phyloP scores from a whole-genome alignment of 1,140 invertebrate species.

The Rhyacophila brunnea region DNA sequence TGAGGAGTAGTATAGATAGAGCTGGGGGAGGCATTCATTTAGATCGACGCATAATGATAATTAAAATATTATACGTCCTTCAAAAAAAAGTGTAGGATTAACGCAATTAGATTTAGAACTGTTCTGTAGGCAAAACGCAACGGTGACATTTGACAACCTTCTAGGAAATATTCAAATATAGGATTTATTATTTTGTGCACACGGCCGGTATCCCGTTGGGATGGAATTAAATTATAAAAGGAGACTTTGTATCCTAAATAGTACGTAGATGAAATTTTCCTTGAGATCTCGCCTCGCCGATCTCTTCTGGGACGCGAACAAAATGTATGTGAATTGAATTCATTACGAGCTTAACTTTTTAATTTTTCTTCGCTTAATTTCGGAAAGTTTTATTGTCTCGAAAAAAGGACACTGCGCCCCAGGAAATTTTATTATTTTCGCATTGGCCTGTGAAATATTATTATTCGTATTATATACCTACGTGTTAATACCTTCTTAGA shows the following conservation, averaged over 20 bases:
- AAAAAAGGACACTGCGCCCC: background rate
- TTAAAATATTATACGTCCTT: too few relatives aligned
- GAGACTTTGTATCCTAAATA: background rate
- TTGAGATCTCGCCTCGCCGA: background rate
- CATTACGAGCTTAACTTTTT: background rate
- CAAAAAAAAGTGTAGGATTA: too few relatives aligned
- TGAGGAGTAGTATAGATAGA: too few relatives aligned
- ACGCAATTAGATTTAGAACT: too few relatives aligned
- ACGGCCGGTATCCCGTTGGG: background rate
- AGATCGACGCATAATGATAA: too few relatives aligned
- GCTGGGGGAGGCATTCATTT: too few relatives aligned
- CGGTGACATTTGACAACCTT: background rate
- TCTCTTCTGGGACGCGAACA: background rate
- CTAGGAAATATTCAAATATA: background rate
- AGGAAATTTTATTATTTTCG: background rate
- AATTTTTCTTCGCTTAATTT: background rate
- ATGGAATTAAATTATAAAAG: slow-evolving; percentile 2
- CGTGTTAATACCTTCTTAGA: too few relatives aligned
- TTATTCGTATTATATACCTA: background rate
- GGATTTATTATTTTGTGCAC: background rate
- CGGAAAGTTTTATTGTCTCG: background rate
- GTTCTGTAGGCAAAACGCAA: too few relatives aligned
- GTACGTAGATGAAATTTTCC: background rate
- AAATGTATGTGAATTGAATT: slow-evolving; percentile 2
- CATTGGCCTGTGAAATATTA: too few relatives aligned